A percentile compares a stretch with the other conserved stretches of the same genome.
phyloP scores from a whole-genome alignment of 2,888 invertebrate genomes.

The Criorhina ranunculi region DNA sequence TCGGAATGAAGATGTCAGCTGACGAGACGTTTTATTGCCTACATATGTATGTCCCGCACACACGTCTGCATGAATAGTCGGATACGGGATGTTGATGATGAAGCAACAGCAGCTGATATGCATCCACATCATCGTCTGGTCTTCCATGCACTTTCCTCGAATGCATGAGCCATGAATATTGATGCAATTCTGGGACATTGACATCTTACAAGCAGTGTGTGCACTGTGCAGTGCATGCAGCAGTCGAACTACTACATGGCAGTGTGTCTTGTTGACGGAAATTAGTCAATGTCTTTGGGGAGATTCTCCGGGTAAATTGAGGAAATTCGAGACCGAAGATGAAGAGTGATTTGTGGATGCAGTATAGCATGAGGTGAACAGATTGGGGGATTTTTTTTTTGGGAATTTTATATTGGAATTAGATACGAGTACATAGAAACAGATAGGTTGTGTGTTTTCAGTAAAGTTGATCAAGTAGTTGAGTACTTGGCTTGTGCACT shows the following conservation, averaged over 20 bases:
- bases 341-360: conserved; percentile 44
- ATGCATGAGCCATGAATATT: conserved; percentile 69
- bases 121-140: conserved; percentile 34
- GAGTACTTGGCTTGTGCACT: too few relatives aligned
- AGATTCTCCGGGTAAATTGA: conserved; percentile 57
- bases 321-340: conserved; percentile 61
- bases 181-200: conserved; percentile 75
- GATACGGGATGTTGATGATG: conserved; percentile 54
- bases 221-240: conserved; percentile 37
- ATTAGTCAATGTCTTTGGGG: conserved; percentile 73
- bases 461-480: too few relatives aligned
- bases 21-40: conserved; percentile 46
- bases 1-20: conserved; percentile 66
- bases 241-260: conserved; percentile 15
- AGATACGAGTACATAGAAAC: neutral
- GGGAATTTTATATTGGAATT: neutral
- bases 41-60: neutral
- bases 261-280: conserved; percentile 70
- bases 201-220: conserved; percentile 66
- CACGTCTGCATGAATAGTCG: conserved; percentile 31
- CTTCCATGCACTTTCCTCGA: conserved; percentile 54
- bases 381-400: conserved; percentile 15
- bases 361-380: conserved; percentile 7
- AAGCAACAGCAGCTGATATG: conserved; percentile 56
- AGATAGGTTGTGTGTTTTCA: too few relatives aligned